Percentiles rank a stretch among this genome's conserved stretches.
Evolutionary conservation across 2,888 invertebrate species (phyloP).

Genomic region (Dynastes maya): DNA sequence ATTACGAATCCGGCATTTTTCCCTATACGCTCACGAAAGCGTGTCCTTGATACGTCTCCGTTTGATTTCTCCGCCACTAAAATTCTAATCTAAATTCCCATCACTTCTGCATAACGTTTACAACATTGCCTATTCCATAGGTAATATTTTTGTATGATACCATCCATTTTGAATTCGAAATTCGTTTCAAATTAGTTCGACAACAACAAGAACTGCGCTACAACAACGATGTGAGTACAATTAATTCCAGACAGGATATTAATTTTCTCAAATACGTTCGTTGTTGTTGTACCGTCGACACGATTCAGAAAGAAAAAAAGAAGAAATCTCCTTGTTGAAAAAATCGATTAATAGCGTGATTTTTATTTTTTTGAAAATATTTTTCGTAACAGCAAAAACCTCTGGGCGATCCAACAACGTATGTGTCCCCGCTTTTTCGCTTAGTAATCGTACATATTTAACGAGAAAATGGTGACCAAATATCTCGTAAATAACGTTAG

Average conservation of each 20-base stretch:
- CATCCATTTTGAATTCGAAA: background rate
- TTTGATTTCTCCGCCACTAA: background rate
- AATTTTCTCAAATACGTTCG: slow-evolving; percentile 11
- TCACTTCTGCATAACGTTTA: background rate
- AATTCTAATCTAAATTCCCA: too few relatives aligned
- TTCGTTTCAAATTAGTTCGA: slow-evolving; percentile 8
- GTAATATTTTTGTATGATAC: background rate
- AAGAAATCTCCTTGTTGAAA: background rate
- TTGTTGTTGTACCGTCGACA: background rate
- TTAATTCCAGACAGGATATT: slow-evolving; percentile 29
- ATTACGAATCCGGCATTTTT: too few relatives aligned
- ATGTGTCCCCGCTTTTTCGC: background rate
- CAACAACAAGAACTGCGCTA: background rate
- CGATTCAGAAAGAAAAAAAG: background rate
- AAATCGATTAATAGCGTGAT: slow-evolving; percentile 36
- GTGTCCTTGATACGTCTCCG: too few relatives aligned
- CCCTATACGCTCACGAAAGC: too few relatives aligned
- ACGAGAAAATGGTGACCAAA: slow-evolving; percentile 12
- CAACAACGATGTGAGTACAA: background rate
- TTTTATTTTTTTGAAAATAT: slow-evolving; percentile 32
- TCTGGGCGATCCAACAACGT: background rate
- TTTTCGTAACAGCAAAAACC: slow-evolving; percentile 12
- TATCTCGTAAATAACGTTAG: background rate
- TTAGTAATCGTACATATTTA: slow-evolving; percentile 19
- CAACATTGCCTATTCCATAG: background rate